These are phyloP conservation scores for Phania funesta DNA, from an alignment of 2,888 invertebrate species.

Conservation along the genomic window DNA sequence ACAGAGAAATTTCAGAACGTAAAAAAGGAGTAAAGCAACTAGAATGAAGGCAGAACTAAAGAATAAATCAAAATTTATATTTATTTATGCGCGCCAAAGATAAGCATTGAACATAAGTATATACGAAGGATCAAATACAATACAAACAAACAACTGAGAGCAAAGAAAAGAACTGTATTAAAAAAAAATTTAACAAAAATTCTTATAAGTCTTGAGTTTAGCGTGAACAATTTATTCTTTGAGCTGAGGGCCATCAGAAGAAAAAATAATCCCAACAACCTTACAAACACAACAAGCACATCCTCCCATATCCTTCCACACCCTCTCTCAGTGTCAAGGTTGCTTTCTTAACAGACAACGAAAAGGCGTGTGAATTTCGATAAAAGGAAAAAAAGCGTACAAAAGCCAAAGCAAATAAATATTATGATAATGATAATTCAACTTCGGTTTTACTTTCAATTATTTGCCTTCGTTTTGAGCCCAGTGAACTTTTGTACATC, in stretches of 20 bases:
- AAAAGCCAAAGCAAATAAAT: not conserved
- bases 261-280: conserved; percentile 1
- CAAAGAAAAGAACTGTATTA: conserved; percentile 1
- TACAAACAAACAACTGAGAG: not conserved
- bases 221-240: not conserved
- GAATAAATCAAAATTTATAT: conserved; percentile 65
- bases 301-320: not conserved
- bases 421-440: not conserved
- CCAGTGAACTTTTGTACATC: not conserved
- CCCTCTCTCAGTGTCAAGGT: conserved; percentile 15
- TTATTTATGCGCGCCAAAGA: conserved; percentile 63
- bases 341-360: conserved; percentile 14
- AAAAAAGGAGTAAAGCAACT: conserved; percentile 28
- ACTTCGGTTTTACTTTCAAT: not conserved
- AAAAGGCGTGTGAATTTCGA: conserved; percentile 53
- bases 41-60: conserved; percentile 36
- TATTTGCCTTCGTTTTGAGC: not conserved
- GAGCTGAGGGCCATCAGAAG: not conserved
- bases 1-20: not conserved
- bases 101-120: conserved; percentile 59
- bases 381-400: not conserved
- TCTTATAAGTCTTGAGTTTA: conserved; percentile 4
- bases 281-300: not conserved
- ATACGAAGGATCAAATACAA: conserved; percentile 21
- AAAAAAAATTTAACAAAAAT: not conserved